Conservation (phyloP, 1,140 invertebrate species). For the Centruroides vittatus region DNA sequence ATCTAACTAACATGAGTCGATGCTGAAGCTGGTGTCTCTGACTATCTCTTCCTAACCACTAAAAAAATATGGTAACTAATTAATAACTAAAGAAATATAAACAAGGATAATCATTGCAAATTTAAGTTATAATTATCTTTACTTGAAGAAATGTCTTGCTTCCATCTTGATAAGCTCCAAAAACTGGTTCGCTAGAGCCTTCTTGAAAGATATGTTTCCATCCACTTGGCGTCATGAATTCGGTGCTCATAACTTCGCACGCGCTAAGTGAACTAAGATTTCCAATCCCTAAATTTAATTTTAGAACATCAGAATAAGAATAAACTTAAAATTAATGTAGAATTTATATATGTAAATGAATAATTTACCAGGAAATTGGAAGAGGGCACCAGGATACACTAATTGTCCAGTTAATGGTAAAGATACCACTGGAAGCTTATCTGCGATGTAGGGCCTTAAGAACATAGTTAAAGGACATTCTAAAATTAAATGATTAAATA, state of each 20-base stretch:
- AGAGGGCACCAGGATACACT: too few species aligned
- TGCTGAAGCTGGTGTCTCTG: conserved; percentile 55
- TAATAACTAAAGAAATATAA: not conserved
- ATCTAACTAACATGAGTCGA: conserved; percentile 54
- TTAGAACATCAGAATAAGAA: not conserved
- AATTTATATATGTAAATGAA: too few species aligned
- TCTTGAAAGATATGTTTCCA: conserved; percentile 35
- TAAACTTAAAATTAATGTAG: too few species aligned
- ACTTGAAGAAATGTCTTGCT: conserved; percentile 62
- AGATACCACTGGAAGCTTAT: too few species aligned
- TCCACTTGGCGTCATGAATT: conserved; percentile 56
- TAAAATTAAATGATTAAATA: too few species aligned
- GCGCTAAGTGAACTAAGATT: not conserved
- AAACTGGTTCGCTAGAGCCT: conserved; percentile 54
- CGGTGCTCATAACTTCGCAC: conserved; percentile 67
- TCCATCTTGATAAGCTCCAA: conserved; percentile 60
- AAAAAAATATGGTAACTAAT: conserved; percentile 20
- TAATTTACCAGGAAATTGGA: too few species aligned
- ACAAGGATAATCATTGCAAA: too few species aligned
- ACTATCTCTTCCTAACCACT: conserved; percentile 67
- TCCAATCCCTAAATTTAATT: conserved; percentile 4
- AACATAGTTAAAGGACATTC: too few species aligned
- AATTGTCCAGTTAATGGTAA: too few species aligned
- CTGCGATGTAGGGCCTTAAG: too few species aligned
- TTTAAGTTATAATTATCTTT: conserved; percentile 10